Percentiles rank a stretch among this genome's conserved stretches.
Evolutionary conservation across 2,888 invertebrate genomes (phyloP).

Genomic region (Trissoscelio sp.): DNA sequence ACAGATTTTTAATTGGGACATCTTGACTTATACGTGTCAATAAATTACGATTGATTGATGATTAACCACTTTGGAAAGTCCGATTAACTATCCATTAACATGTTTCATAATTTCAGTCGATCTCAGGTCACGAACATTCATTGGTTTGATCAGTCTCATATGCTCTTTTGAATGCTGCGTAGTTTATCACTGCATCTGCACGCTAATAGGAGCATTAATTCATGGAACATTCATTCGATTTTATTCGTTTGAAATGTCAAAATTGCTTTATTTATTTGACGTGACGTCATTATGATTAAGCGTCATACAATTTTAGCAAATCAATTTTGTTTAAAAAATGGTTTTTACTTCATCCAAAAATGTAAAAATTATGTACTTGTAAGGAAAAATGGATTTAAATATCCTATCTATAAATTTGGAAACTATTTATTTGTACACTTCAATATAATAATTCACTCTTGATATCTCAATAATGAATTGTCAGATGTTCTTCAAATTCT

Average conservation of each 20-base stretch:
- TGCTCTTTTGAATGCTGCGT: slow-evolving; percentile 47
- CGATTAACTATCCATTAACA: slow-evolving; percentile 4
- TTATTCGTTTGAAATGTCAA: background rate
- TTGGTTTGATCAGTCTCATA: slow-evolving; percentile 24
- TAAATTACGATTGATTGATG: background rate
- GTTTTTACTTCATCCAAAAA: too few relatives aligned
- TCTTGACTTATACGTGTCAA: slow-evolving; percentile 7
- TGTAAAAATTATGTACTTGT: too few relatives aligned
- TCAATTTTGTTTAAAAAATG: too few relatives aligned
- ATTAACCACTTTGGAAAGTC: slow-evolving; percentile 2
- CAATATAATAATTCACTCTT: too few relatives aligned
- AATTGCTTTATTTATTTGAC: too few relatives aligned
- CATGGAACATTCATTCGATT: slow-evolving; percentile 5
- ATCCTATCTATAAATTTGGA: too few relatives aligned
- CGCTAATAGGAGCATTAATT: slow-evolving; percentile 43
- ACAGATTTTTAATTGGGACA: slow-evolving; percentile 16
- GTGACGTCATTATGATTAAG: too few relatives aligned
- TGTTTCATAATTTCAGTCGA: slow-evolving; percentile 31
- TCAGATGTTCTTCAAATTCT: background rate
- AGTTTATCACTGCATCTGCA: slow-evolving; percentile 54
- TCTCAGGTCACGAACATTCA: slow-evolving; percentile 11
- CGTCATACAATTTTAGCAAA: too few relatives aligned
- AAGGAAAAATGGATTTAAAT: too few relatives aligned
- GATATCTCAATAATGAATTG: too few relatives aligned
- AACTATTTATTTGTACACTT: too few relatives aligned